Base-by-base conservation (phyloP, 2,797 vertebrate genomes). In the Syndactyla subalaris region DNA sequence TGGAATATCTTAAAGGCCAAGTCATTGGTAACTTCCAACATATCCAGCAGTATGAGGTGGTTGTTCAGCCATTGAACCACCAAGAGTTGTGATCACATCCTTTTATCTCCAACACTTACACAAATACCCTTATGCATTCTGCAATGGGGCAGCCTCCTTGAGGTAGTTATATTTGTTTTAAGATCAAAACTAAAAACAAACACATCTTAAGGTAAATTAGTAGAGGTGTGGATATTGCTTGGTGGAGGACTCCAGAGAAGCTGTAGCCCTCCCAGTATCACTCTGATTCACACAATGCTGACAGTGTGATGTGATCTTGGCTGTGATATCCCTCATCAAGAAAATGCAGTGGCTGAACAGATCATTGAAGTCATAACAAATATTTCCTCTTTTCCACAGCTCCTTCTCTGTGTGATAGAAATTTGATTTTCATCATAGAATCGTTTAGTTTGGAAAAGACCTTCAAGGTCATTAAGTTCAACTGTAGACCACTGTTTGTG, bases 361-460 rank as follows among this genome's bases (percentile, higher is more conserved):
- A 49, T 32, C 17, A 7, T 7, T 59, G 22, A 75, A 91, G 24
- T 68, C 12, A 27, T 3, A 7, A 43, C 9, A 57, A 85, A 34
- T 38, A 62, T 21, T 71, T 72, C 27, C 36, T 63, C n/a, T 3
- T 2, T 61, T 63, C 68, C 71, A 65, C 36, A 45, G 2, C 45
- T 83, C 20, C 29, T 75, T 39, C 9, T 27, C 41, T 46, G 30
- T 7, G 7, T 54, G 52, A 54, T 13, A 32, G 30, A 32, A 54
- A 32, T 54, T 20, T 54, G 52, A 54, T 54, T 54, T 54, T 54
- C 30, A 82, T 17, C 32, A 12, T 0, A 19, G 17, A 59, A 59
- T 12, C 26, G 27, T 1, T 27, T 21, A 32, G 15, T 3, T 1
- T 41, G 22, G 12, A n/a, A 36, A 52, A 74, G 46, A 5, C 2